Base-by-base conservation (phyloP, 2,888 invertebrate genomes). In the Corbicula japonica region DNA sequence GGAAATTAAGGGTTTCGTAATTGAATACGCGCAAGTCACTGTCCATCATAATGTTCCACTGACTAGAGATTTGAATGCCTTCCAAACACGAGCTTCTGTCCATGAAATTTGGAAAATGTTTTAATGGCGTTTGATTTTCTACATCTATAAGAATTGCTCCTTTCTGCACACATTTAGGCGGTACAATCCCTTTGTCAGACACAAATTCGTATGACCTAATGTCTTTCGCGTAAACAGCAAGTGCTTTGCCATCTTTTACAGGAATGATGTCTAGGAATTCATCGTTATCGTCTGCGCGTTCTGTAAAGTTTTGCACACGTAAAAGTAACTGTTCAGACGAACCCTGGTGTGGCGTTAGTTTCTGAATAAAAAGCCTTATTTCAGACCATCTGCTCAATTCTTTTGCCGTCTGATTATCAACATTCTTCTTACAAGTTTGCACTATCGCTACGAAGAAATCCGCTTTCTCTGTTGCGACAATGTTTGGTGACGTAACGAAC, bases 71-170 rank as follows among this genome's bases (percentile, higher is more conserved):
- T 1, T 66, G 54, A 12, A 87, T 61, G 1, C 21, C 34, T 8
- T 70, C 62, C 1, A 91, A 56, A 35, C 81, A 79, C 0, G 88
- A 83, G 21, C 68, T 54, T n/a, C 83, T 82, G 30, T 72, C 61
- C n/a, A 89, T 66, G 30, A 88, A 85, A 32, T 63, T 38, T 1
- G 85, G 76, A 6, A 88, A 74, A 60, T 89, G 86, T 41, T 83
- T 76, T 15, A 91, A 35, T 21, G 88, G 70, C 21, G 63, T 65
- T 21, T 83, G 79, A 38, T 78, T 80, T n/a, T 80, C 61, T n/a
- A 88, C 73, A 65, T 91, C 85, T 60, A 86, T 89, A 5, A 91
- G 28, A 6, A 91, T 70, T 1, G 87, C 85, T 0, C 89, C 91
- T 63, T 91, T 91, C 15, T 73, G 68, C 15, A 85, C 60, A 18